A percentile compares a stretch with the other conserved stretches of the same genome.
These are phyloP conservation scores for Caranx ignobilis DNA, from an alignment of 2,113 vertebrate genomes.

Conservation along the genomic window DNA sequence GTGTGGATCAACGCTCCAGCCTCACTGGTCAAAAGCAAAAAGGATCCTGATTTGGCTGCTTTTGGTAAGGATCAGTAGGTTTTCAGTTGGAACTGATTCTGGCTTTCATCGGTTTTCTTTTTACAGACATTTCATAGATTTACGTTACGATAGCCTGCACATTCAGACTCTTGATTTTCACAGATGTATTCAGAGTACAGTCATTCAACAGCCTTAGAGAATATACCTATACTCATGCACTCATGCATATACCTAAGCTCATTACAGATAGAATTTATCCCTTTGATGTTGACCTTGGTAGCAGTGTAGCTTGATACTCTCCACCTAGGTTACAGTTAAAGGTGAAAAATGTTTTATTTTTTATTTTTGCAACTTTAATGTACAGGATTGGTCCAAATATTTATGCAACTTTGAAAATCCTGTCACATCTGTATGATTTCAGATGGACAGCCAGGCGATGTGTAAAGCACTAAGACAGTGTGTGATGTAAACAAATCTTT, in stretches of 20 bases:
- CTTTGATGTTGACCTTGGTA: background rate
- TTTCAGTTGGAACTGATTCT: background rate
- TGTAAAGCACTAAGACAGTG: background rate
- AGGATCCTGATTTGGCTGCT: conserved; percentile 93
- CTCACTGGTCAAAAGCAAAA: conserved; percentile 93
- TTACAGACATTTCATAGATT: background rate
- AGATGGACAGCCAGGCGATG: conserved; percentile 18
- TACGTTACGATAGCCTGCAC: background rate
- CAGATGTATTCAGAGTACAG: background rate
- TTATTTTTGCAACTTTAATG: background rate
- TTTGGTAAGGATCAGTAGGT: conserved; percentile 84
- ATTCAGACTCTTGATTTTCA: background rate
- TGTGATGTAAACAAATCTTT: background rate
- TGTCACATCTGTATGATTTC: conserved; percentile 33
- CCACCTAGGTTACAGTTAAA: too few species aligned
- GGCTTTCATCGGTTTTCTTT: background rate
- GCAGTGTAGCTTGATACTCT: background rate
- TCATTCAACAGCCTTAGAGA: background rate
- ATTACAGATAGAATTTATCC: background rate
- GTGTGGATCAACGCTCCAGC: conserved; percentile 94
- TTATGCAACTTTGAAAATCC: conserved; percentile 31
- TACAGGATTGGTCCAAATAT: background rate
- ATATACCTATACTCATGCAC: background rate
- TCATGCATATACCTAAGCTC: background rate
- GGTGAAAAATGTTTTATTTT: background rate